Base-by-base conservation (phyloP, 1,140 invertebrate species). In the Apis florea region DNA sequence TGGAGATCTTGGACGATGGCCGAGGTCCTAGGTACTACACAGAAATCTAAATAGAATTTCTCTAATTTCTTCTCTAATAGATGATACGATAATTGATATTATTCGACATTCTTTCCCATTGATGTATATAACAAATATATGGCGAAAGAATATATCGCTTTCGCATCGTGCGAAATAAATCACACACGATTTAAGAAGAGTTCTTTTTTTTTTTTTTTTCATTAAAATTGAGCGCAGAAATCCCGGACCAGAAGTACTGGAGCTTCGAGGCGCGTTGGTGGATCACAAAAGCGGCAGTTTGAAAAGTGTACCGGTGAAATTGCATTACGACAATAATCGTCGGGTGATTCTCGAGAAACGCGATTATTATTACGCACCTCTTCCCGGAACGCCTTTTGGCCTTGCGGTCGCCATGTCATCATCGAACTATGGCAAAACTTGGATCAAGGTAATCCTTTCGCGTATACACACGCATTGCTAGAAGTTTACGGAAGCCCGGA, bases 311-410 rank as follows among this genome's bases (percentile, higher is more conserved):
- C 95, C 95, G 47, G 95, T 98, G 11, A 97, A 97, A 89, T 95
- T 97, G 86, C 97, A 97, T 91, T 96, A 96, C 88, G 97, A 98
- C 90, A 94, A 96, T 85, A 96, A 97, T 95, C 96, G 96, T 92
- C 95, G 98, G 67, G 96, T 98, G 21, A 95, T 96, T 5, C 95
- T 96, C 67, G 96, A 98, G 88, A 95, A 94, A 79, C 96, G 98
- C 86, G 95, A 97, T 91, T 98, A 98, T 91, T 98, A 96, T 93
- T 98, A 96, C 92, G 95, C 96, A 8, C 96, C 96, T 49, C 91
- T 99, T 53, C 95, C 95, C 3, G 95, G 96, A 31, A 98, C 98
- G 1, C 98, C 98, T 0, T 99, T 99, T 92, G 96, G 97, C 24
- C 95, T 98, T 83, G 97, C 96, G 40, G 95, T 98, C 56, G 97